Conservation (phyloP, 2,888 invertebrate species). For the Eupithecia subumbrata region DNA sequence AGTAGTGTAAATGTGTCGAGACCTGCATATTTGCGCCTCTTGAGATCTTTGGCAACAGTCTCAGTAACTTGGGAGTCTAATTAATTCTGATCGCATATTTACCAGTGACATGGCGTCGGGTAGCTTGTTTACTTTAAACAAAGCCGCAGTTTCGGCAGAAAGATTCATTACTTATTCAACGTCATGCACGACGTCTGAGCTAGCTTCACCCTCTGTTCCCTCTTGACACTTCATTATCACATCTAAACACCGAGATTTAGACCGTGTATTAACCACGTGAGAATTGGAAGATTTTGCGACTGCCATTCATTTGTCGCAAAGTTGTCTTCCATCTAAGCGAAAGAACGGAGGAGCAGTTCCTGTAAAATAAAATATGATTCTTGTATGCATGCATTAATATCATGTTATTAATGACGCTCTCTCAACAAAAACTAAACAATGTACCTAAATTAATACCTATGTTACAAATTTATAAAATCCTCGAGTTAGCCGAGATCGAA, state of each 20-base stretch:
- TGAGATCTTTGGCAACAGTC: too few species aligned
- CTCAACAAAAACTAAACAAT: too few species aligned
- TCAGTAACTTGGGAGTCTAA: conserved; percentile 28
- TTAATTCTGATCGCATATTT: conserved; percentile 44
- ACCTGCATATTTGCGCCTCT: too few species aligned
- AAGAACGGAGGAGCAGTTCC: background rate
- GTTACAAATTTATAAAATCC: too few species aligned
- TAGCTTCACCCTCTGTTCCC: conserved; percentile 53
- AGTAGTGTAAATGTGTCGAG: too few species aligned
- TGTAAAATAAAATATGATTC: too few species aligned
- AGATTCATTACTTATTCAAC: conserved; percentile 71
- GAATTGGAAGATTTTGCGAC: conserved; percentile 15
- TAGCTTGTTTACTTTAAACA: conserved; percentile 57
- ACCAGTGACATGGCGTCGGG: conserved; percentile 42
- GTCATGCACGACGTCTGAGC: conserved; percentile 65
- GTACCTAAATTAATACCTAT: too few species aligned
- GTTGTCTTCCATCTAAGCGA: background rate
- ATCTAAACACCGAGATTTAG: conserved; percentile 66
- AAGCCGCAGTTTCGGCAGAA: conserved; percentile 52
- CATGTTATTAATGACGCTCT: too few species aligned
- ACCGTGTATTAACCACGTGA: conserved; percentile 37
- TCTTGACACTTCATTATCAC: conserved; percentile 69
- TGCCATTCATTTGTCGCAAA: conserved; percentile 9
- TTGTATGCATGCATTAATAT: too few species aligned
- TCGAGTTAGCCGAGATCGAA: too few species aligned